Conservation (phyloP, 2,797 vertebrate species). For the Muraenolepis orangiensis region DNA sequence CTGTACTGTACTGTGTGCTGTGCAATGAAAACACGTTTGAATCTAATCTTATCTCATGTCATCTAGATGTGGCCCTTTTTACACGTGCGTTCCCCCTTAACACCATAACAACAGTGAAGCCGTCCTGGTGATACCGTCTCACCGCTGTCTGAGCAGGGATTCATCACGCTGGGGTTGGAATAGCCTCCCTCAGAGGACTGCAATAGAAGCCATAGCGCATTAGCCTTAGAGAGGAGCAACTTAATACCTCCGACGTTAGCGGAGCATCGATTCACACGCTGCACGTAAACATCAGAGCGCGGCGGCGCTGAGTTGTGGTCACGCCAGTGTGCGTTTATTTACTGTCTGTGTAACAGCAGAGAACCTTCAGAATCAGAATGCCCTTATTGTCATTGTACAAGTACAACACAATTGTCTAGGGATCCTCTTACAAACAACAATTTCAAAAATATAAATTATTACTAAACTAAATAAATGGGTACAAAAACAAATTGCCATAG, state of each 20-base stretch:
- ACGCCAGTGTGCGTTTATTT: neutral
- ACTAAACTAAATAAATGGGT: no score
- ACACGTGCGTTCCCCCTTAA: slow-evolving; percentile 24
- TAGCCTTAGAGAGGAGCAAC: slow-evolving; percentile 40
- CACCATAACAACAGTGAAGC: neutral
- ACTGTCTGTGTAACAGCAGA: neutral
- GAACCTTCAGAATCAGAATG: no score
- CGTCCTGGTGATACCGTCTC: slow-evolving; percentile 36
- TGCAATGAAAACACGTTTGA: no score
- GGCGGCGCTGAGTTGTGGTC: neutral
- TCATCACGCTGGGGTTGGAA: slow-evolving; percentile 20
- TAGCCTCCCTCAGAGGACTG: slow-evolving; percentile 19
- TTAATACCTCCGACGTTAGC: slow-evolving; percentile 42
- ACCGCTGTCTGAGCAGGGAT: slow-evolving; percentile 33
- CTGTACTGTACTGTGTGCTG: no score
- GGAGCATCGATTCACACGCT: slow-evolving; percentile 37
- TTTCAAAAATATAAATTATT: no score
- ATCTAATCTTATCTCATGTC: no score
- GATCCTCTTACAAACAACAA: no score
- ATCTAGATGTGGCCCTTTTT: slow-evolving; percentile 38
- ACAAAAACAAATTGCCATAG: no score
- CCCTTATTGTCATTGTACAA: no score
- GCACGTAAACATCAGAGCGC: slow-evolving; percentile 34
- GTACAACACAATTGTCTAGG: no score
- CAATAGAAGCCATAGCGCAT: slow-evolving; percentile 25